phyloP scores from a whole-genome alignment of 2,797 vertebrate species.

The Cyprinella venusta region DNA sequence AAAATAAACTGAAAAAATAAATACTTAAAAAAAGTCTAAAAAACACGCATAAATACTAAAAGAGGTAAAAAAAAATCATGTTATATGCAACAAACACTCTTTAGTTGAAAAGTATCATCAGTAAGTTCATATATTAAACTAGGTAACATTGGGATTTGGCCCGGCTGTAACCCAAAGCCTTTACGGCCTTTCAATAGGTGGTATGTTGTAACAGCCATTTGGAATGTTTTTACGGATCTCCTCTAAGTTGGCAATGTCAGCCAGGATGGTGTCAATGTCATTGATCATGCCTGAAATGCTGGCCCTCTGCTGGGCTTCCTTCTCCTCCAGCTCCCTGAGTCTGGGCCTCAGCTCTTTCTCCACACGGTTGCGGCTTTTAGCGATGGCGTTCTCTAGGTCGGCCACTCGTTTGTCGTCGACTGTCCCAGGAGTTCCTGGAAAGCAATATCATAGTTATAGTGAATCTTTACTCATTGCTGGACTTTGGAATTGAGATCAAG shows the following conservation, averaged over 20 bases:
- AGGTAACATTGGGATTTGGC: neutral
- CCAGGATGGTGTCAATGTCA: constrained; percentile 81
- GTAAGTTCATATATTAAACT: constrained; percentile 19
- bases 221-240: constrained; percentile 82
- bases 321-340: constrained; percentile 76
- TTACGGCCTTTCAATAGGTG: constrained; percentile 81
- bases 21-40: constrained; percentile 31
- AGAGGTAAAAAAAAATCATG: constrained; percentile 20
- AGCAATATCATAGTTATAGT: constrained; percentile 6
- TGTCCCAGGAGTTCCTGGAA: constrained; percentile 72
- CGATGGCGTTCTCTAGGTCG: constrained; percentile 78
- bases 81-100: neutral
- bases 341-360: constrained; percentile 75
- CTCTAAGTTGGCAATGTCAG: constrained; percentile 88
- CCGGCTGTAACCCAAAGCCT: neutral
- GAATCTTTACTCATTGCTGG: neutral
- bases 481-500: neutral
- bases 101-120: neutral
- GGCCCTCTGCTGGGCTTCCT: constrained; percentile 71
- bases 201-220: constrained; percentile 82
- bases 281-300: constrained; percentile 70
- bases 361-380: constrained; percentile 70
- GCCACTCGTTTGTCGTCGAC: constrained; percentile 77
- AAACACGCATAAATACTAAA: constrained; percentile 37
- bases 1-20: constrained; percentile 40